Percentiles rank a stretch among this genome's conserved stretches.
Evolutionary conservation across 2,113 vertebrate genomes (phyloP).

Genomic region (Leucopsar rothschildi): DNA sequence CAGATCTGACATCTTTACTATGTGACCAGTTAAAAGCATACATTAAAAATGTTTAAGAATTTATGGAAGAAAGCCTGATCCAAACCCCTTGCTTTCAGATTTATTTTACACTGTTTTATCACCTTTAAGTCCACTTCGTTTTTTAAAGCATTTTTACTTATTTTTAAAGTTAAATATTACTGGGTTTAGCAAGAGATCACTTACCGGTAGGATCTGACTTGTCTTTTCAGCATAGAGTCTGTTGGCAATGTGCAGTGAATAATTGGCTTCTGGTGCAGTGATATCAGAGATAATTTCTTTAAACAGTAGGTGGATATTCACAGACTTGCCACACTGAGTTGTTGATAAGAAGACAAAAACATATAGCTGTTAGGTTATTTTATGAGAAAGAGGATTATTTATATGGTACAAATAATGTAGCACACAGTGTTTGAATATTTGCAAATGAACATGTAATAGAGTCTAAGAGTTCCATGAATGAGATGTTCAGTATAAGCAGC

Average conservation of each 20-base stretch:
- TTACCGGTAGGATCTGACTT: conserved; percentile 31
- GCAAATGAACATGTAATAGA: not conserved
- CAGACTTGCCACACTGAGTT: conserved; percentile 24
- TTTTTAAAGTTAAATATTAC: not conserved
- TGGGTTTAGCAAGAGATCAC: not conserved
- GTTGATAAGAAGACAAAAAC: not conserved
- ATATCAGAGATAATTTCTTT: conserved; percentile 35
- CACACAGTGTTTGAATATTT: not conserved
- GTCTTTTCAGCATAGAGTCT: conserved; percentile 46
- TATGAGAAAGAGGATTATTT: not conserved
- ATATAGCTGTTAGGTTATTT: not conserved
- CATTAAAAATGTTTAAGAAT: not conserved
- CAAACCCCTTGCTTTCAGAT: not conserved
- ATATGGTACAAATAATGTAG: not conserved
- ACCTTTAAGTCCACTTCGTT: not conserved
- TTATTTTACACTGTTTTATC: not conserved
- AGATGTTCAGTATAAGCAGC: not conserved
- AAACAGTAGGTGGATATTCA: conserved; percentile 26
- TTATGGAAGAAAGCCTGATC: not conserved
- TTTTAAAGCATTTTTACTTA: not conserved
- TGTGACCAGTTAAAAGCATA: not conserved
- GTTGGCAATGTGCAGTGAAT: conserved; percentile 28
- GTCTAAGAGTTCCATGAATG: not conserved
- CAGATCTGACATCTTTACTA: not conserved
- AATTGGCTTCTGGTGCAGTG: not conserved